Conservation (phyloP, 2,797 vertebrate species). For the Enteromius treurensis region DNA sequence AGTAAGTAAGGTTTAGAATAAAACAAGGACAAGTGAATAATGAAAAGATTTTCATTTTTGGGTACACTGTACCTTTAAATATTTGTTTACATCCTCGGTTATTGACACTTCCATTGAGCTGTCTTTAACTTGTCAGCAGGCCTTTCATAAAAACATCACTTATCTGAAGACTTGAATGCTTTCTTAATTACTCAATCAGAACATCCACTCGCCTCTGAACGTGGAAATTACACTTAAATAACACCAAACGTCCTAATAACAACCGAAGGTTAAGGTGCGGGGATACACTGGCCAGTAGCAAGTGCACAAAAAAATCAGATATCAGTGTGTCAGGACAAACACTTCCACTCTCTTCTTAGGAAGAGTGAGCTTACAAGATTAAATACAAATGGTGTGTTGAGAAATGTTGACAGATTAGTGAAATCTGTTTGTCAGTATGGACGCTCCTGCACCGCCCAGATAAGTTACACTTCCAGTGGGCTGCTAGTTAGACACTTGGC, state of each 20-base stretch:
- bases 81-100: constrained; percentile 6
- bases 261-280: not conserved
- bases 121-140: not conserved
- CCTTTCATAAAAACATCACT: not conserved
- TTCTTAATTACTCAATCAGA: not conserved
- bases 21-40: not conserved
- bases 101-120: not conserved
- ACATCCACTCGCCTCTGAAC: not conserved
- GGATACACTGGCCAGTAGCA: not conserved
- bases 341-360: constrained; percentile 13
- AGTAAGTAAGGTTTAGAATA: not conserved
- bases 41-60: not conserved
- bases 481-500: not conserved
- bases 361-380: not conserved
- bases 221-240: not conserved
- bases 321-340: not conserved
- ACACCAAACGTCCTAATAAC: not conserved
- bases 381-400: not conserved
- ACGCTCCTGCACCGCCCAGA: constrained; percentile 33
- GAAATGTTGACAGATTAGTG: constrained; percentile 47
- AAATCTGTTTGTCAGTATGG: constrained; percentile 24
- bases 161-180: not conserved
- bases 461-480: constrained; percentile 24
- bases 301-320: not conserved
- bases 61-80: not conserved